Evolutionary conservation across 2,797 vertebrate species (phyloP).

Genomic region (Ibycter americanus): DNA sequence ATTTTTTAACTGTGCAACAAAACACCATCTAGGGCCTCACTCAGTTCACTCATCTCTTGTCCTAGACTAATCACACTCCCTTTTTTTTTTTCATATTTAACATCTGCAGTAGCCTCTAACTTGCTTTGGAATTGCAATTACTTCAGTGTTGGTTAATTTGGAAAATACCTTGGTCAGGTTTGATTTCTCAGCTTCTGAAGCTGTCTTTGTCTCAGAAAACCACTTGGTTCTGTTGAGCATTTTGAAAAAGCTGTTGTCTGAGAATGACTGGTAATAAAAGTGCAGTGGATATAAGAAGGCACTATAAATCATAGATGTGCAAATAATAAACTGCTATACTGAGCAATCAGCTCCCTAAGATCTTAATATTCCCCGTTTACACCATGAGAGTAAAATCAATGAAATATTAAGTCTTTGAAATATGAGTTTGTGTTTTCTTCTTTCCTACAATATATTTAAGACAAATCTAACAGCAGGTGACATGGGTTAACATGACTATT

Average conservation of each 20-base stretch:
- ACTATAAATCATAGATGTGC: neutral
- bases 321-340: neutral
- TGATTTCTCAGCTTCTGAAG: neutral
- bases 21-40: neutral
- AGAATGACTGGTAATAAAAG: slow-evolving; percentile 10
- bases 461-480: neutral
- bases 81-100: neutral
- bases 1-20: neutral
- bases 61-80: neutral
- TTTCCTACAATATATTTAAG: neutral
- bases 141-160: neutral
- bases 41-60: neutral
- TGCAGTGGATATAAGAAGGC: neutral
- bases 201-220: neutral
- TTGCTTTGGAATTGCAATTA: neutral
- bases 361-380: neutral
- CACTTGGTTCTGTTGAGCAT: neutral
- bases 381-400: neutral
- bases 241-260: slow-evolving; percentile 10
- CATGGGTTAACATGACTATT: neutral
- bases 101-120: neutral
- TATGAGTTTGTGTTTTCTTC: neutral
- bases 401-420: slow-evolving; percentile 5
- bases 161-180: neutral
- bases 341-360: neutral